Conservation (phyloP, 2,797 vertebrate species). For the Chaetophractus vellerosus region DNA sequence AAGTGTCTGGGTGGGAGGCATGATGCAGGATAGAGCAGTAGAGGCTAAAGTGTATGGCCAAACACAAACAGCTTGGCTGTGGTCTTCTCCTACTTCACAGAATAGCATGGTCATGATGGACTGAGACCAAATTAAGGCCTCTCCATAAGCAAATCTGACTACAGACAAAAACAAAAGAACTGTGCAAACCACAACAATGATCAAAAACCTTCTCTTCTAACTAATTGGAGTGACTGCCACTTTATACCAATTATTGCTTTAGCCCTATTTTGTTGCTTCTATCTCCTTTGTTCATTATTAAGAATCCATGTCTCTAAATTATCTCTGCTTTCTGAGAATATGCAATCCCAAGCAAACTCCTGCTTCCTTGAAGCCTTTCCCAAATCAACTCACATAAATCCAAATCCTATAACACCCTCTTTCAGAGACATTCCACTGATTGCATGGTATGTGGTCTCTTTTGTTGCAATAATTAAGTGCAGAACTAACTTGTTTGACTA, state of each 20-base stretch:
- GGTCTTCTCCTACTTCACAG: neutral
- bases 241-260: neutral
- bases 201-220: neutral
- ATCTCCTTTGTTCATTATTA: neutral
- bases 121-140: neutral
- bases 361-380: neutral
- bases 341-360: neutral
- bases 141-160: neutral
- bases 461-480: neutral
- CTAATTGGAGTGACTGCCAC: neutral
- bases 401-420: neutral
- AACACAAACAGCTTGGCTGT: neutral
- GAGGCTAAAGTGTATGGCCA: too few species aligned
- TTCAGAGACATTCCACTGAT: rapidly evolving
- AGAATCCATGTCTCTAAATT: neutral
- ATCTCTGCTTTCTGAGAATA: neutral
- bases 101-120: neutral
- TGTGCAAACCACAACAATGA: neutral
- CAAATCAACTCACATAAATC: neutral
- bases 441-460: rapidly evolving
- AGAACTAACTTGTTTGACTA: neutral
- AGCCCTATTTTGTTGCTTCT: neutral
- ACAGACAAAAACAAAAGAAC: neutral
- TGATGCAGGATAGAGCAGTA: too few species aligned
- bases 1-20: neutral